These are phyloP conservation scores for Drosophila anomelani DNA, from an alignment of 2,888 invertebrate genomes.

Conservation along the genomic window DNA sequence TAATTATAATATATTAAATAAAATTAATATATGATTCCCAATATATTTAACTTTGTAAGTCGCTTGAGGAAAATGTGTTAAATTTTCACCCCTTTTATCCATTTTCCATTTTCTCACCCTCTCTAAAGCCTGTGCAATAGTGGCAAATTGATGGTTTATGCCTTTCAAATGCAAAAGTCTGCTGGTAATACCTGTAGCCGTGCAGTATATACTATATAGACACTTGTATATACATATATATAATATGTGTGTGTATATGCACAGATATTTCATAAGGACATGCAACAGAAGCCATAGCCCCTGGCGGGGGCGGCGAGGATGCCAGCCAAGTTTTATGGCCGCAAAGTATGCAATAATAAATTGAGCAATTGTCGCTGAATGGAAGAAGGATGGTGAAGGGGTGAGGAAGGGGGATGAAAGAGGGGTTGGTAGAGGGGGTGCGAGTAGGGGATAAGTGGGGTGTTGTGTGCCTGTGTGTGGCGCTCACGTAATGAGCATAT, in stretches of 20 bases:
- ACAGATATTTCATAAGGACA: conserved; percentile 30
- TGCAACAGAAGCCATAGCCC: conserved; percentile 30
- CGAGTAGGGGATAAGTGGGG: neutral
- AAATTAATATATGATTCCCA: too few relatives aligned
- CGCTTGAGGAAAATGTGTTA: neutral
- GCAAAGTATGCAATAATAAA: conserved; percentile 77
- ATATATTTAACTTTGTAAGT: neutral
- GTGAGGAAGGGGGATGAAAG: neutral
- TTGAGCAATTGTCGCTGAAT: conserved; percentile 70
- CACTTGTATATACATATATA: neutral
- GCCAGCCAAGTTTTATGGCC: conserved; percentile 61
- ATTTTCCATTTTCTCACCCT: neutral
- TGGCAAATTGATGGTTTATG: conserved; percentile 17
- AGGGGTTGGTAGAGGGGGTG: neutral
- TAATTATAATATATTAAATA: neutral
- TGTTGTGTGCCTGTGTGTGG: conserved; percentile 54
- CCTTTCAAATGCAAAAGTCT: conserved; percentile 16
- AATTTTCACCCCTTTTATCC: neutral
- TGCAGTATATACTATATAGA: conserved; percentile 2
- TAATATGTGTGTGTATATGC: neutral
- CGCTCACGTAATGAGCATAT: conserved; percentile 76
- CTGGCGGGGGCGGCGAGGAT: conserved; percentile 13
- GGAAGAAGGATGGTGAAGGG: conserved; percentile 3
- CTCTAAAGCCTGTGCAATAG: neutral
- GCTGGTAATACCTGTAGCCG: conserved; percentile 14